Conservation (phyloP, 2,113 vertebrate genomes). For the Cichladusa arquata region DNA sequence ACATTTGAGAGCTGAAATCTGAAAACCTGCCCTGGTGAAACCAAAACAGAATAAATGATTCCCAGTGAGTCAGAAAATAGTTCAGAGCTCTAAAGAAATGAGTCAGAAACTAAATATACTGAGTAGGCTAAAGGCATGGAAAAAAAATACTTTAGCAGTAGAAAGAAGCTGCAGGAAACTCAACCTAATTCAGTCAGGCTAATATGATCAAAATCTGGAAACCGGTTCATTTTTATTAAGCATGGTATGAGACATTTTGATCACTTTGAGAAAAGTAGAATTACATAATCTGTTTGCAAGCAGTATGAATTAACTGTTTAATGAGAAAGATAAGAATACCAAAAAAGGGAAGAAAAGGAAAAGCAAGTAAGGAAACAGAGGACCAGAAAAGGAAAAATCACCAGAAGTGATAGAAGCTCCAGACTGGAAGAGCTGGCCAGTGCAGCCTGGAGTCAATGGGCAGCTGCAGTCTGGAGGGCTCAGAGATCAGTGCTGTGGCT, state of each 20-base stretch:
- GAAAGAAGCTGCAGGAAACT: constrained; percentile 42
- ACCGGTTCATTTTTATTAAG: not conserved
- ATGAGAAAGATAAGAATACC: not conserved
- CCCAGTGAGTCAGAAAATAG: constrained; percentile 68
- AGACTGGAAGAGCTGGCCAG: not conserved
- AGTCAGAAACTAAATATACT: constrained; percentile 77
- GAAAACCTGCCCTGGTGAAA: constrained; percentile 56
- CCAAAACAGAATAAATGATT: constrained; percentile 67
- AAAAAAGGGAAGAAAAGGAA: not conserved
- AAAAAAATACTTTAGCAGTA: constrained; percentile 12
- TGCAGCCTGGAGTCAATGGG: not conserved
- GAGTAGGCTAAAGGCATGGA: constrained; percentile 42
- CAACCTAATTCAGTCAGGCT: constrained; percentile 60
- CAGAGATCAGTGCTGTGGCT: not conserved
- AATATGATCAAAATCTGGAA: constrained; percentile 47
- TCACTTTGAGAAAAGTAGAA: not conserved
- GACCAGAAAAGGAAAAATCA: not conserved
- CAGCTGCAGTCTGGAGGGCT: not conserved
- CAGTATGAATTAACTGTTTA: not conserved
- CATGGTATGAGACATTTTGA: not conserved
- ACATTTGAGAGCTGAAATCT: constrained; percentile 58
- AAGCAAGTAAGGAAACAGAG: not conserved
- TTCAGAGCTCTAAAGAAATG: constrained; percentile 68
- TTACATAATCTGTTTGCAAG: not conserved
- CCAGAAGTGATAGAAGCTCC: not conserved